Percentiles rank a stretch among this genome's conserved stretches.
These are phyloP conservation scores for Hippocampus guttulatus DNA, from an alignment of 2,113 vertebrate species.

Conservation along the genomic window DNA sequence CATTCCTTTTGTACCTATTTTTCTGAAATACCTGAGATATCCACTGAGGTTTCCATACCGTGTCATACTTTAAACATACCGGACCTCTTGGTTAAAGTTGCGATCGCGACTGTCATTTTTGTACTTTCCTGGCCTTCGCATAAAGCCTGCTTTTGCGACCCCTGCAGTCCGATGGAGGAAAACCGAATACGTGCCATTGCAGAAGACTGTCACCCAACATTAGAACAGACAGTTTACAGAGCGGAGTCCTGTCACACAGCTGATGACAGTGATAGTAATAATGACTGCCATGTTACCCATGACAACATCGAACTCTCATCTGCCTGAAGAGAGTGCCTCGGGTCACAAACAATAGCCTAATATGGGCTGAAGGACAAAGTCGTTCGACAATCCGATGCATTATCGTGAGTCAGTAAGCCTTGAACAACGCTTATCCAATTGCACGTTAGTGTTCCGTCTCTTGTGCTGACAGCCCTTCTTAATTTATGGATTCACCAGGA, in stretches of 20 bases:
- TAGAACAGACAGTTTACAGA: neutral
- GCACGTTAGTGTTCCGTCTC: conserved; percentile 1
- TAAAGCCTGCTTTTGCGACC: neutral
- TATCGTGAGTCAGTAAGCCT: conserved; percentile 3
- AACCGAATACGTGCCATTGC: neutral
- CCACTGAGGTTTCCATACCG: neutral
- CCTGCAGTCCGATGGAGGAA: neutral
- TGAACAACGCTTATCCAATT: conserved; percentile 2
- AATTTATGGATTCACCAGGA: neutral
- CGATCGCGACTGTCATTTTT: neutral
- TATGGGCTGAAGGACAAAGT: conserved; percentile 7
- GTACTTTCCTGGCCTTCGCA: neutral
- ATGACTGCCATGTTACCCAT: conserved; percentile 8
- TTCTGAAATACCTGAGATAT: neutral
- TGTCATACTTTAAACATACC: neutral
- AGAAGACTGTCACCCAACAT: conserved; percentile 4
- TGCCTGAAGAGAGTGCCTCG: conserved; percentile 1
- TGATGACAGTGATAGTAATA: conserved; percentile 11
- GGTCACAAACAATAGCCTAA: conserved; percentile 1
- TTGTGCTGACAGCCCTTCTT: neutral
- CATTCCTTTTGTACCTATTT: neutral
- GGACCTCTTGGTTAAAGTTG: neutral
- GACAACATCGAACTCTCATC: conserved; percentile 7
- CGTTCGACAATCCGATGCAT: neutral
- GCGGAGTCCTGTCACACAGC: neutral